These are phyloP conservation scores for Meloidogyne floridensis DNA, from an alignment of 1,140 invertebrate species.

Conservation along the genomic window DNA sequence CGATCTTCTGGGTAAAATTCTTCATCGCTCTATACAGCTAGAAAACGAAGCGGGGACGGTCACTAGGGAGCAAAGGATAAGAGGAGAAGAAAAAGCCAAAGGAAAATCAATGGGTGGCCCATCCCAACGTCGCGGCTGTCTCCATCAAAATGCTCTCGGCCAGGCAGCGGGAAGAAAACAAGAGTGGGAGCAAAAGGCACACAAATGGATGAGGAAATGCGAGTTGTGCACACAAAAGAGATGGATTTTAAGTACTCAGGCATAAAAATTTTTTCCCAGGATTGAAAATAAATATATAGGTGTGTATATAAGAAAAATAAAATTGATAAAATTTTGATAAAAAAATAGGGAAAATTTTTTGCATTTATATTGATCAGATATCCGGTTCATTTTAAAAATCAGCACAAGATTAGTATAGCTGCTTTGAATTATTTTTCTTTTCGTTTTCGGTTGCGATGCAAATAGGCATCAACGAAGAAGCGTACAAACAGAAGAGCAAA, in stretches of 20 bases:
- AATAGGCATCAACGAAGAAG: constrained; percentile 68
- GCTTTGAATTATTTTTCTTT: constrained; percentile 1
- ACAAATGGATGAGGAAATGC: neutral
- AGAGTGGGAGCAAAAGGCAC: neutral
- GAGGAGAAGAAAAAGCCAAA: neutral
- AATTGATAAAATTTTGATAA: neutral
- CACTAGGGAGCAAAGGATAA: neutral
- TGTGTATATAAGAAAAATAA: neutral
- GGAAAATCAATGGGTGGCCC: neutral
- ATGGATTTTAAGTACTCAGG: neutral
- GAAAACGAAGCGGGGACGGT: neutral
- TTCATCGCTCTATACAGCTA: neutral
- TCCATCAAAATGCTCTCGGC: neutral
- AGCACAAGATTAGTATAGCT: neutral
- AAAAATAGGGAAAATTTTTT: too few species aligned
- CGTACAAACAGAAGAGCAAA: constrained; percentile 69
- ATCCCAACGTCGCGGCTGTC: neutral
- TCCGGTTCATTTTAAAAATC: neutral
- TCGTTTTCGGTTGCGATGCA: constrained; percentile 28
- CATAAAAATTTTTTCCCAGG: neutral
- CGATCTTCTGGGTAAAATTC: neutral
- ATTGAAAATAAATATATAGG: too few species aligned
- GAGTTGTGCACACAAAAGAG: neutral
- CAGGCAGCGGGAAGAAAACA: neutral
- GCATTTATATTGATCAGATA: too few species aligned